Conservation (phyloP, 2,797 vertebrate species). For the Mionectes olivaceus region DNA sequence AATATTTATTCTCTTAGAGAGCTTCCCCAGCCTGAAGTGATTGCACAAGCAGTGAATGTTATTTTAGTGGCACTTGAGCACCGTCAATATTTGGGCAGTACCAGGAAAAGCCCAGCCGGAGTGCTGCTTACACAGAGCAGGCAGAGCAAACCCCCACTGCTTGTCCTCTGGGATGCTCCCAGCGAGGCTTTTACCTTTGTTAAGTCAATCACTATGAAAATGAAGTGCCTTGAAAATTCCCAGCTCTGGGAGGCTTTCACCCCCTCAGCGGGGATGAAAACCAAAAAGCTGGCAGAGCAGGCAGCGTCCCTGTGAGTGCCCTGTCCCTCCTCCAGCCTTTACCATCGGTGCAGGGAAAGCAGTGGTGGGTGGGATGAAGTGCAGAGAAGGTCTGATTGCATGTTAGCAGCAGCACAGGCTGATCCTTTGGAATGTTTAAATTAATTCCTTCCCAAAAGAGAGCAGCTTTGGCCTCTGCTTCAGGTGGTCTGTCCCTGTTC, state of each 20-base stretch:
- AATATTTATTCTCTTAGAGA: neutral
- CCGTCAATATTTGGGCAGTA: conserved; percentile 45
- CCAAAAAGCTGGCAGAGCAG: neutral
- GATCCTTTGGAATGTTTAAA: neutral
- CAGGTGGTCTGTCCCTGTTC: neutral
- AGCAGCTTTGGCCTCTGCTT: neutral
- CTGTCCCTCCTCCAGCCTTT: neutral
- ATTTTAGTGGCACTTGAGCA: conserved; percentile 10
- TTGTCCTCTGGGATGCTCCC: neutral
- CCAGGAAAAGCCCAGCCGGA: neutral
- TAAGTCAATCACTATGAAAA: neutral
- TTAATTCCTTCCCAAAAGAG: neutral
- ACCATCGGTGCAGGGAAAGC: neutral
- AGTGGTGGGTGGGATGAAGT: neutral
- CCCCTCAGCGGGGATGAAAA: neutral
- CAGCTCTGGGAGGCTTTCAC: neutral
- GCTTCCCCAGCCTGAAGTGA: neutral
- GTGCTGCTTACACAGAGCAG: neutral
- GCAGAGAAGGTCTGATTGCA: neutral
- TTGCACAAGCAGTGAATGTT: neutral
- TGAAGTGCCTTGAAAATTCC: neutral
- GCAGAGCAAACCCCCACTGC: neutral
- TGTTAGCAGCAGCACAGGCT: neutral
- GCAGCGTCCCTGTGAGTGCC: neutral
- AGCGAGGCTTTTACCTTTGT: neutral